Base-by-base conservation (phyloP, 2,113 vertebrate species). In the Myotis lucifugus region DNA sequence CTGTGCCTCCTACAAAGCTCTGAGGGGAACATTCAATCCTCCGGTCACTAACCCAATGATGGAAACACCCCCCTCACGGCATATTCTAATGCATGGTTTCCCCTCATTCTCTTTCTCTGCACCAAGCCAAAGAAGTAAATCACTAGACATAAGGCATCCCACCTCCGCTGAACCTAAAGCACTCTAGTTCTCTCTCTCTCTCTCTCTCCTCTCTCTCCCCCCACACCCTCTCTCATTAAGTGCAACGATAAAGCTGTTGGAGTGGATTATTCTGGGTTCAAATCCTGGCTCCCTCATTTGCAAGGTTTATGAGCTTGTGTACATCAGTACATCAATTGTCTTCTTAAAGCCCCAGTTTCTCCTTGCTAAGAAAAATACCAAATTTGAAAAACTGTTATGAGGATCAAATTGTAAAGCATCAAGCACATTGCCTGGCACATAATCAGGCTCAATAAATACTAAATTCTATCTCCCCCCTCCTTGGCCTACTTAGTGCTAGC, bases 181-280 rank as follows among this genome's bases (percentile, higher is more conserved):
- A 46, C 76, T 76, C 29, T 69, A 89, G 59, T 15, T 25, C 54
- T 25, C 48, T 18, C 5, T 66, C 13, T 18, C 5, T 66, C 13
- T 9, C 40, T 27, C 25, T 25, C 6, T 25, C 23, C 9, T 25
- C 56, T 4, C 21, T 3, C 7, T 3, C 23, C 0, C 9, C 56
- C 25, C 3, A 48, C 46, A 11, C 59, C 59, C 9, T 46, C 73
- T 59, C 14, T 56, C 29, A 19, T 89, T 87, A 90, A 78, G 34
- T 32, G 18, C 90, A 94, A 81, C 89, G n/a, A 81, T 85, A 93
- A 34, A 88, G 90, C 73, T 77, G 34, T 66, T 77, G 17, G 29
- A 88, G 64, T 84, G 52, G 25, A 59, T 76, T 70, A 11, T 42
- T 19, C 78, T 50, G 34, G 42, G 21, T 73, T 84, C 40, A 89